Base-by-base conservation (phyloP, 2,797 vertebrate species). In the Acomys russatus region DNA sequence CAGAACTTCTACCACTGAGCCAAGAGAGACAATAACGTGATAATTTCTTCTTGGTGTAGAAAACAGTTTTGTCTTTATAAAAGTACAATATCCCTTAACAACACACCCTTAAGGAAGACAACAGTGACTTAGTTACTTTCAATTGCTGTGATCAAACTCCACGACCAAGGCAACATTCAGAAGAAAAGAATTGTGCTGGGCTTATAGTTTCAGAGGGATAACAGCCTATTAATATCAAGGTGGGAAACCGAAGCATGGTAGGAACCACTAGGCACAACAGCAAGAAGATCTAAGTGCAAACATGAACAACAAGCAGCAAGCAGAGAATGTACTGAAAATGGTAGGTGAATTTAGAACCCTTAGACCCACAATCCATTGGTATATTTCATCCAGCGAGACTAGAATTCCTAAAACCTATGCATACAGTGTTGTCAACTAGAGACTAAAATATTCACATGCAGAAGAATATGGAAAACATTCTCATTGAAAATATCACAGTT, bases 31-130 rank as follows among this genome's bases (percentile, higher is more conserved):
- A 35, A 14, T 15, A 38, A 97, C 85, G 51, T 92, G 79, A 94
- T 9, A 35, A 4, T 95, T 97, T 92, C 56, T 1, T 90, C 88
- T 95, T 51, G 85, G 54, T 80, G 89, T 61, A 70, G n/a, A 96
- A 33, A 97, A 87, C 33, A 2, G 92, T 35, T 54, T 9, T 3
- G 6, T 71, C 18, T 80, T 87, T 61, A 76, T 68, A 59, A 35
- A 88, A n/a, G n/a, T 51, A 91, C 68, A 30, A 68, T 64, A 93
- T 79, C 22, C 64, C 4, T 51, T 68, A 17, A 25, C 68, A 96
- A 91, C 38, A 14, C 9, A 74, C 11, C 89, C 22, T 94, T 88
- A 22, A 74, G 10, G 25, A 88, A 85, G 22, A 33, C 9, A 59
- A n/a, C 7, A 79, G 49, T 38, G 30, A n/a, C n/a, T 7, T 74